Conservation (phyloP, 2,888 invertebrate genomes). For the Phlogophora meticulosa region DNA sequence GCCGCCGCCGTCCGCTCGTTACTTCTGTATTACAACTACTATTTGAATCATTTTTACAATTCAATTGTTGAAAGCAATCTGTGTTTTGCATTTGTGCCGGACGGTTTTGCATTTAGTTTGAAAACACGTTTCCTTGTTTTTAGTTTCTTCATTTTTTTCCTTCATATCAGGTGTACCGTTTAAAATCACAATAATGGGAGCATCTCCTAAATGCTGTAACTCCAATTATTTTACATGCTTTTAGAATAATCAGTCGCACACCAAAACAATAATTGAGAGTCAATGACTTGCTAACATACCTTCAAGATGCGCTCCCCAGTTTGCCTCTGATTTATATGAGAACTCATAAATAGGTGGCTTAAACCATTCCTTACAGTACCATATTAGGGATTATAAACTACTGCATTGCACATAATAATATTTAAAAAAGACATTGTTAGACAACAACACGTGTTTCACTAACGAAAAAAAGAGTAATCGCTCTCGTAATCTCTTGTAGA, state of each 20-base stretch:
- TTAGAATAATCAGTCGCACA: no score
- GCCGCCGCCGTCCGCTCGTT: conserved; percentile 68
- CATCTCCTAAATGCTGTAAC: no score
- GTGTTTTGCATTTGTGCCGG: neutral
- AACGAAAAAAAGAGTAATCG: neutral
- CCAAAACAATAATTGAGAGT: no score
- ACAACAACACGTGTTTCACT: conserved; percentile 16
- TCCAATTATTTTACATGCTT: no score
- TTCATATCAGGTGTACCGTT: no score
- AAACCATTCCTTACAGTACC: neutral
- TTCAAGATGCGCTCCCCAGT: neutral
- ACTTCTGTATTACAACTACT: conserved; percentile 65
- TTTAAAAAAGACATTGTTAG: conserved; percentile 1
- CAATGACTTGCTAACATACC: neutral
- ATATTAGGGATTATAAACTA: neutral
- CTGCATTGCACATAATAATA: neutral
- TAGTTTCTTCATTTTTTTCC: no score
- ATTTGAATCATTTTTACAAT: conserved; percentile 67
- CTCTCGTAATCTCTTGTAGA: conserved; percentile 6
- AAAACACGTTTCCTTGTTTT: neutral
- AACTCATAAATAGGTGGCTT: neutral
- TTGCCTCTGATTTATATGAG: neutral
- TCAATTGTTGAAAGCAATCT: conserved; percentile 44
- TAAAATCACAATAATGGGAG: no score
- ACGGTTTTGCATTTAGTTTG: neutral